Evolutionary conservation across 2,113 vertebrate genomes (phyloP), one percentile per base, ranked within the genome.

Genomic region (Syngnathus floridae): DNA sequence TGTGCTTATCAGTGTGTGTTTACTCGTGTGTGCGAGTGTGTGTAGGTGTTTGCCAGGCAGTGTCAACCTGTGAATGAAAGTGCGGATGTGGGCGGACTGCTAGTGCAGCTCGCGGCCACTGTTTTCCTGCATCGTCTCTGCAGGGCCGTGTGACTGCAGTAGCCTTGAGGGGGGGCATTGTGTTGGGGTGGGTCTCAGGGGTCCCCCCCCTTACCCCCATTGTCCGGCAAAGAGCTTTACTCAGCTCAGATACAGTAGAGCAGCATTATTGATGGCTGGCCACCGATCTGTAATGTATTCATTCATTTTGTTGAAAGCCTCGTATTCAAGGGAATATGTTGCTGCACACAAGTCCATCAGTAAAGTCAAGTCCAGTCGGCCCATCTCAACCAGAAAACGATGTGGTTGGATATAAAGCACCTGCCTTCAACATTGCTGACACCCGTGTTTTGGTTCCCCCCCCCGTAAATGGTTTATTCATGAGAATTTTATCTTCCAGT

Each of bases 231-330:
- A 69, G 66, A 66, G 55, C 45, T 69, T 66, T 78, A 62, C 48
- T 74, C 64, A 43, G 54, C 69, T 74, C 72, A 70, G 45, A 79
- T 64, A 63, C 62, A 70, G 62, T 61, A 45, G 31, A 37, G 72
- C 77, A 58, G 70, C 76, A 74, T 79, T 86, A 78, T 76, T 81
- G 66, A 84, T 82, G 61, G 72, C 69, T 35, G 16, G 69, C 80
- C 74, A 79, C 75, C 65, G 72, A 78, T 83, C 80, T 71, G 82
- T 88, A 87, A 89, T 84, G 74, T 83, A 88, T 88, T 85, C 76
- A 83, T 86, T 82, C 68, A 88, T 89, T 87, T 84, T 79, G 81
- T 82, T 87, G 80, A 87, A 87, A 88, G 85, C 78, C 72, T 87
- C 75, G 82, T 81, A 82, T 82, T 69, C 70, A 36, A 64, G 72